These are phyloP conservation scores for Ictalurus furcatus DNA, from an alignment of 2,113 vertebrate genomes.

Conservation along the genomic window DNA sequence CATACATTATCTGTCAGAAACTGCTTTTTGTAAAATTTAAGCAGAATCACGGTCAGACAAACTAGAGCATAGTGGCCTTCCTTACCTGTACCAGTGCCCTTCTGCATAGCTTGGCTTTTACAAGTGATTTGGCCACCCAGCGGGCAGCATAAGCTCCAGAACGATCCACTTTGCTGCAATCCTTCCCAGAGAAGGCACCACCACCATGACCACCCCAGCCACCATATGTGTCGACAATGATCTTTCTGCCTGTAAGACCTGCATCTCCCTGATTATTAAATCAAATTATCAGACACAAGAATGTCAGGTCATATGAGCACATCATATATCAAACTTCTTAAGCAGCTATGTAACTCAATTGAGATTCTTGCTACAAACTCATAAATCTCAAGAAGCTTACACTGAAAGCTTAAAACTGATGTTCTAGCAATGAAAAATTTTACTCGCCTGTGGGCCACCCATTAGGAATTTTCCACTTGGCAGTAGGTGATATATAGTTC, in stretches of 20 bases:
- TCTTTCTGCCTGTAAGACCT: slow-evolving; percentile 76
- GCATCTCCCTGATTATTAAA: slow-evolving; percentile 66
- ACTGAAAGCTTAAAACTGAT: neutral
- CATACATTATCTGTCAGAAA: neutral
- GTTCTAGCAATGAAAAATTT: neutral
- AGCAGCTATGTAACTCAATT: neutral
- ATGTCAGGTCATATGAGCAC: neutral
- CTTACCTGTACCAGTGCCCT: slow-evolving; percentile 73
- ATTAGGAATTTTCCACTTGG: slow-evolving; percentile 73
- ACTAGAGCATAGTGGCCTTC: slow-evolving; percentile 11
- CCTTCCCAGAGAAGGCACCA: slow-evolving; percentile 77
- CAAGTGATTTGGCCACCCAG: slow-evolving; percentile 77
- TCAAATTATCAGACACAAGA: neutral
- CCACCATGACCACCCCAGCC: slow-evolving; percentile 78
- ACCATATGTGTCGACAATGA: slow-evolving; percentile 77
- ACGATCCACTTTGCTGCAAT: slow-evolving; percentile 76
- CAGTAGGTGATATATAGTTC: slow-evolving; percentile 74
- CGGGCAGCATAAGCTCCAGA: slow-evolving; percentile 76
- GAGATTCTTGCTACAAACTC: neutral
- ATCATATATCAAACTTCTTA: neutral
- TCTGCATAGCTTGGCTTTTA: slow-evolving; percentile 74
- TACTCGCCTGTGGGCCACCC: slow-evolving; percentile 69
- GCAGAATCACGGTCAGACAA: neutral
- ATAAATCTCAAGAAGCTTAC: neutral
- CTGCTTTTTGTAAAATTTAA: neutral